Conservation (phyloP, 2,888 invertebrate species). For the Anthrax anthrax region DNA sequence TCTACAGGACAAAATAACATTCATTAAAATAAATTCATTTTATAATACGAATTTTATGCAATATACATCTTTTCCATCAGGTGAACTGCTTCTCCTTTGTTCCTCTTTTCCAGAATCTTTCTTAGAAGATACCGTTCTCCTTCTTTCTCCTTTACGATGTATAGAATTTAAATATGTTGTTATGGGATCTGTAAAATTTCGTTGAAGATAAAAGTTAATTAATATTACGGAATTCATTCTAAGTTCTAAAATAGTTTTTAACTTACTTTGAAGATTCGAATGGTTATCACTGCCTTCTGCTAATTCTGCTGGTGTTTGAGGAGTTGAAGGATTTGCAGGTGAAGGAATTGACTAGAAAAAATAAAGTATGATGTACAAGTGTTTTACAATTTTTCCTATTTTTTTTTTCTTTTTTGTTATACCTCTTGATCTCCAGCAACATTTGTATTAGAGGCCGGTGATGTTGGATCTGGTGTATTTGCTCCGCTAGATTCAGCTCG, state of each 20-base stretch:
- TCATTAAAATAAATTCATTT: no score
- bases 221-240: no score
- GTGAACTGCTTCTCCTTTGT: conserved; percentile 36
- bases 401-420: no score
- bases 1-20: conserved; percentile 27
- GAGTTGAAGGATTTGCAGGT: conserved; percentile 24
- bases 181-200: neutral
- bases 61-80: conserved; percentile 36
- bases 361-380: no score
- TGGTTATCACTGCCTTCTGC: conserved; percentile 15
- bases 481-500: conserved; percentile 54
- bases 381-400: no score
- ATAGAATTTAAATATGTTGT: conserved; percentile 4
- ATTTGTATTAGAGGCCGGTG: conserved; percentile 36
- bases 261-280: conserved; percentile 6
- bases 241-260: no score
- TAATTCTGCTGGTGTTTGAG: conserved; percentile 23
- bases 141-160: conserved; percentile 24
- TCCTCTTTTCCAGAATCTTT: conserved; percentile 25
- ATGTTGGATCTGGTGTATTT: conserved; percentile 59
- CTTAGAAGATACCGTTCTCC: conserved; percentile 30
- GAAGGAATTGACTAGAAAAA: conserved; percentile 30
- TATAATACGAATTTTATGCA: no score
- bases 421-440: conserved; percentile 29
- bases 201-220: no score